Evolutionary conservation across 2,797 vertebrate species (phyloP), one percentile per base, ranked within the genome.

Genomic region (Vireo griseus): DNA sequence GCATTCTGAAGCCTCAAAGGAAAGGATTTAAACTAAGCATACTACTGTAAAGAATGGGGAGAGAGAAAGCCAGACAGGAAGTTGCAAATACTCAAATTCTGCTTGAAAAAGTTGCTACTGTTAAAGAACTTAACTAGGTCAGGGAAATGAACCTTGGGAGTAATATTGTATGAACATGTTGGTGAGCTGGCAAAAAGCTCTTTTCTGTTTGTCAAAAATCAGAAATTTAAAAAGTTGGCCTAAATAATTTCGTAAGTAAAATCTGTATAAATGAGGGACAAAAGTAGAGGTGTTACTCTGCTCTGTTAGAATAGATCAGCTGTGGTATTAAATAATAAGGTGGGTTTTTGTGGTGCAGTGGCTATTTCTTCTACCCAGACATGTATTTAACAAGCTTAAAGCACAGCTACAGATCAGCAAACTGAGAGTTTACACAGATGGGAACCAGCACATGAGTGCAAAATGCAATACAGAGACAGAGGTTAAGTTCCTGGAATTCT

Each of bases 201-300:
- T 62, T 21, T 75, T 47, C 28, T 79, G 3, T 31, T 26, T 83
- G 40, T 47, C 58, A 72, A 62, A 51, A 57, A 50, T 11, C 48
- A 62, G 20, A 37, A 50, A 17, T 52, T 35, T 51, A 62, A 66
- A 47, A 62, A 35, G 28, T 62, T 86, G 63, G 22, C 54, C 22
- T 54, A 78, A 79, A 76, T 72, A 89, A 54, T 79, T 63, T n/a
- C 44, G 28, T 62, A 67, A 88, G 62, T 74, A 42, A 90, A 39
- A 55, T n/a, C 13, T 37, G 4, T 47, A 21, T 63, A 21, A 73
- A 33, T 29, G 13, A 37, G 7, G 31, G 9, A 62, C 19, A 28
- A 57, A 85, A 48, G 8, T 2, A 52, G 39, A 62, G 20, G 21
- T 50, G 35, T 61, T 91, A 39, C 14, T 75, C 40, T 52, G 14